Conservation (phyloP, 2,797 vertebrate genomes). For the Periophthalmus magnuspinnatus region DNA sequence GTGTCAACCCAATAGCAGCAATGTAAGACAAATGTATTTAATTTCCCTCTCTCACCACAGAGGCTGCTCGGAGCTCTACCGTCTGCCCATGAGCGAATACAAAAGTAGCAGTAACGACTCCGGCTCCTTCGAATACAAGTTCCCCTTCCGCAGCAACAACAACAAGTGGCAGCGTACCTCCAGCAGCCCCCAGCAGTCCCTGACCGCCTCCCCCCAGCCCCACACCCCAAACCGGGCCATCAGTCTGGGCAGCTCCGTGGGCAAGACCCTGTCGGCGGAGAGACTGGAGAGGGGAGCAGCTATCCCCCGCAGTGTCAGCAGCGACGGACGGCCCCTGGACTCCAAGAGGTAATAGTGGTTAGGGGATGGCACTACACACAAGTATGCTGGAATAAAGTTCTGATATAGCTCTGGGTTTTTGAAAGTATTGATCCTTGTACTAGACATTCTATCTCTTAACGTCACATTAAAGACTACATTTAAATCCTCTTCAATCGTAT, state of each 20-base stretch:
- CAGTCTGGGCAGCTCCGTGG: constrained; percentile 86
- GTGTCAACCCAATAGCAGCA: not conserved
- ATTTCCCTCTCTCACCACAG: constrained; percentile 57
- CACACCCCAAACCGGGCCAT: constrained; percentile 87
- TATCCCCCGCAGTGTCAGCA: constrained; percentile 98
- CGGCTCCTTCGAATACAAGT: constrained; percentile 94
- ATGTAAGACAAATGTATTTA: not conserved
- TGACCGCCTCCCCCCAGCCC: constrained; percentile 83
- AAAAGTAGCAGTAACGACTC: constrained; percentile 88
- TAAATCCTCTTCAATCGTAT: too few relatives aligned
- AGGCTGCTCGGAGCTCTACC: constrained; percentile 93
- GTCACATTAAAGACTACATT: too few relatives aligned
- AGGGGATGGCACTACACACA: too few relatives aligned
- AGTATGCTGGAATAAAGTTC: not conserved
- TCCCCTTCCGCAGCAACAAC: constrained; percentile 94
- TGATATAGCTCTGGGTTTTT: too few relatives aligned
- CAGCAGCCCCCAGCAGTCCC: constrained; percentile 84
- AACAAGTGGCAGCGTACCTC: constrained; percentile 97
- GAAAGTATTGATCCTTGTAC: too few relatives aligned
- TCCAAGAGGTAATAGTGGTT: constrained; percentile 81
- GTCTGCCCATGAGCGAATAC: constrained; percentile 92
- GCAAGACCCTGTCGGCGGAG: constrained; percentile 84
- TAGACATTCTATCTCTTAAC: too few relatives aligned
- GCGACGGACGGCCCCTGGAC: constrained; percentile 92
- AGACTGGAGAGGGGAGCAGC: constrained; percentile 85